Percentiles rank a stretch among this genome's conserved stretches.
Conservation (phyloP, 2,888 invertebrate genomes). For the Rotaria macrura region DNA sequence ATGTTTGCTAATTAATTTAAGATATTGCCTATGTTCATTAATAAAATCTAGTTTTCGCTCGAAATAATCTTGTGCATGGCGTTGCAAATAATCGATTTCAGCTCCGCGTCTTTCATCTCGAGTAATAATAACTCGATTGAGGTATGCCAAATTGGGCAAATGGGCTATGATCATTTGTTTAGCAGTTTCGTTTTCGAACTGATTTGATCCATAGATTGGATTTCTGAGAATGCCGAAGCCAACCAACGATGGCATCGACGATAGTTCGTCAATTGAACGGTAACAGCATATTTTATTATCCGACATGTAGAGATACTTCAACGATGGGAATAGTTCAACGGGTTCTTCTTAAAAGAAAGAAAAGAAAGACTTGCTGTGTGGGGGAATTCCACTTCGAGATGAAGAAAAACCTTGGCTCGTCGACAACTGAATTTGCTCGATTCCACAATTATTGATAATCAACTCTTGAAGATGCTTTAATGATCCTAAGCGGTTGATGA, state of each 20-base stretch:
- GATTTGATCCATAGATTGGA: background rate
- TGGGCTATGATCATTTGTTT: background rate
- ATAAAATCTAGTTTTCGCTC: background rate
- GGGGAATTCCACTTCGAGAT: too few relatives aligned
- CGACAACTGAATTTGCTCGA: background rate
- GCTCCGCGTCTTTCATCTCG: background rate
- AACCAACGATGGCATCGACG: background rate
- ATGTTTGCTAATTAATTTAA: background rate
- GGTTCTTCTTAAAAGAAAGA: background rate
- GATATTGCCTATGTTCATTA: background rate
- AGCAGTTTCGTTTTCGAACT: background rate
- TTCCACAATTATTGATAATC: background rate
- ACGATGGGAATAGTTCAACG: background rate
- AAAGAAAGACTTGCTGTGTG: too few relatives aligned
- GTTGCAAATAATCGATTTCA: slow-evolving; percentile 11
- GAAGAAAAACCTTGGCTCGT: background rate
- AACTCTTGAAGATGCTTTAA: background rate
- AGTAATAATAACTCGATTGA: background rate
- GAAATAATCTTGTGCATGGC: background rate
- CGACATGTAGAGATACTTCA: slow-evolving; percentile 1
- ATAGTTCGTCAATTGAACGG: background rate
- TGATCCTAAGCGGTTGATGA: background rate
- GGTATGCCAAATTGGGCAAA: background rate
- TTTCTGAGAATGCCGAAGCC: background rate
- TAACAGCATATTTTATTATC: background rate